These are phyloP conservation scores for Tauraco hartlaubi DNA, from an alignment of 2,797 vertebrate genomes.

Conservation along the genomic window DNA sequence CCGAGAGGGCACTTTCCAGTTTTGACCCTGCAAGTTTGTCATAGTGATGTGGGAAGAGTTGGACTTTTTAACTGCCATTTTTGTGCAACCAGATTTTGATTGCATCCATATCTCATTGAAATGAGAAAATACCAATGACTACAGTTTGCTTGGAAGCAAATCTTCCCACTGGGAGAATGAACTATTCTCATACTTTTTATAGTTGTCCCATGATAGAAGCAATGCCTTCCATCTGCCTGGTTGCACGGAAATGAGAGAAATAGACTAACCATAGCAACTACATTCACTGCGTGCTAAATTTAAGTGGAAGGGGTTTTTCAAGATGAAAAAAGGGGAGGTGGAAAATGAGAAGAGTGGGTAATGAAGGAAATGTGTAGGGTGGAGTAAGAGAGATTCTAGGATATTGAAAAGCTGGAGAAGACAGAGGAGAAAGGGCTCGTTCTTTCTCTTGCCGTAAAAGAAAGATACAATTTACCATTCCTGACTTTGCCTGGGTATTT, in stretches of 20 bases:
- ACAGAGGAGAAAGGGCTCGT: neutral
- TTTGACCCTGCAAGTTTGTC: neutral
- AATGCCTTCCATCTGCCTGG: neutral
- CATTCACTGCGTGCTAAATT: neutral
- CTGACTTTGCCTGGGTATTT: neutral
- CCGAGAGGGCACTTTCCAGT: neutral
- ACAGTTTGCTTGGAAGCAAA: neutral
- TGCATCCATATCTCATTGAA: neutral
- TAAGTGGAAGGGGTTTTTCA: neutral
- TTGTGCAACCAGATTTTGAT: neutral
- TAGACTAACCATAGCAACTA: constrained; percentile 38
- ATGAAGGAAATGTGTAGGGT: neutral
- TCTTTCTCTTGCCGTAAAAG: neutral
- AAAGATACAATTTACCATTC: neutral
- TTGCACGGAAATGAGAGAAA: neutral
- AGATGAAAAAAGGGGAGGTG: neutral
- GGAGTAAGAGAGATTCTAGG: neutral
- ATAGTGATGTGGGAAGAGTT: neutral
- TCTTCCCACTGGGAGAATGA: constrained; percentile 21
- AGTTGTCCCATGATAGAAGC: constrained; percentile 2
- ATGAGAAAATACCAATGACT: neutral
- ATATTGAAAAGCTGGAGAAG: neutral
- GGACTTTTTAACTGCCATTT: neutral
- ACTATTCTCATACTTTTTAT: constrained; percentile 16
- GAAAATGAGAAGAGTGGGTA: neutral